Base-by-base conservation (phyloP, 2,113 vertebrate species). In the Herpetotheres cachinnans region DNA sequence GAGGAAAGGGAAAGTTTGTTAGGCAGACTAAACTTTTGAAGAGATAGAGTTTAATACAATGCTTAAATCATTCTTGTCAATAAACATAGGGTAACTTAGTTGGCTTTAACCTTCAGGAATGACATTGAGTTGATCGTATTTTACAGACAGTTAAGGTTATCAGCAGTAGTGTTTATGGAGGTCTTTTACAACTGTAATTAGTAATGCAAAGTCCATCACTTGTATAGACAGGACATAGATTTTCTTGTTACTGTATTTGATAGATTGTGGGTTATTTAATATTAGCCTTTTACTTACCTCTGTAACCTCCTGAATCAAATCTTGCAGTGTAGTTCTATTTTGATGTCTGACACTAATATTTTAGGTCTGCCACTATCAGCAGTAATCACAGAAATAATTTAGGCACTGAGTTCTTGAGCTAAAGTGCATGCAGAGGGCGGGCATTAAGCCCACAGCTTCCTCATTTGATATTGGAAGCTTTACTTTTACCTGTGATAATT, bases 391-490 rank as follows among this genome's bases (percentile, higher is more conserved):
- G 69, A 49, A 25, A 17, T 46, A 49, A 32, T 56, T 21, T 67
- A 76, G 65, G 30, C 55, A 77, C 14, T 0, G 6, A 36, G 38
- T 71, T 87, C 42, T 74, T 50, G 30, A 67, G 22, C 29, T 46
- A 36, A 25, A 71, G 9, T 19, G 8, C 26, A 18, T 63, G 26
- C 1, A 5, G 0, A 1, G 16, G 6, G 9, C 44, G 20, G 24
- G 19, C 1, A 1, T 38, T 84, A 84, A 92, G 29, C 6, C 38
- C 34, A 20, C n/a, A 32, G 2, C 1, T 92, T 54, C 21, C 6
- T 92, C 20, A 6, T 47, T 71, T 82, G 32, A 5, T 89, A 10
- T 4, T 46, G 47, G 32, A 89, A 55, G 24, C 12, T 96, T 71
- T 79, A 22, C 40, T 82, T 77, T 50, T 52, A 21, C 38, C 8